phyloP scores from a whole-genome alignment of 2,888 invertebrate species.

The Malthinus flaveolus region DNA sequence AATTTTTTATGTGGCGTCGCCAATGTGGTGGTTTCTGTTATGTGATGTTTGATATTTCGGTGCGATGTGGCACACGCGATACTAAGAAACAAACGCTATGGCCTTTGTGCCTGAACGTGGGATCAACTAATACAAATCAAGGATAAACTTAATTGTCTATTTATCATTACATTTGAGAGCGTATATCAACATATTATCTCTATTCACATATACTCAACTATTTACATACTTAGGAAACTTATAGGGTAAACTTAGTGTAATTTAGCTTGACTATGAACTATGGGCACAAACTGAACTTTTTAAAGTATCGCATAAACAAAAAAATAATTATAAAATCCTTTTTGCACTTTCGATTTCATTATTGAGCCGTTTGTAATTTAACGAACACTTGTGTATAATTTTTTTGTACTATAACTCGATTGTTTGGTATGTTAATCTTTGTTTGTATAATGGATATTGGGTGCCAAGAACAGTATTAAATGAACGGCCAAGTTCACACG shows the following conservation, averaged over 20 bases:
- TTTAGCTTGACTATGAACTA: slow-evolving; percentile 54
- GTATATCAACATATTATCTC: slow-evolving; percentile 50
- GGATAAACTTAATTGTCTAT: slow-evolving; percentile 49
- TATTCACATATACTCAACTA: slow-evolving; percentile 51
- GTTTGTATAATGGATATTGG: slow-evolving; percentile 40
- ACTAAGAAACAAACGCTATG: slow-evolving; percentile 46
- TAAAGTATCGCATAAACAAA: slow-evolving; percentile 38
- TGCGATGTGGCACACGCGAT: slow-evolving; percentile 54
- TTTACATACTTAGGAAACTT: slow-evolving; percentile 45
- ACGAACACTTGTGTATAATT: too few species aligned
- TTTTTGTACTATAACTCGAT: slow-evolving; percentile 17
- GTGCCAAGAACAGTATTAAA: slow-evolving; percentile 55
- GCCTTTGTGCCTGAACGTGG: slow-evolving; percentile 56
- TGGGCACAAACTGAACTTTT: slow-evolving; percentile 56
- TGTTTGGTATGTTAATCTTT: slow-evolving; percentile 21
- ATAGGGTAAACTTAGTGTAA: slow-evolving; percentile 46
- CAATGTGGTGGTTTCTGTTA: slow-evolving; percentile 28
- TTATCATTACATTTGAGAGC: slow-evolving; percentile 46
- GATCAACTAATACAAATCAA: slow-evolving; percentile 57
- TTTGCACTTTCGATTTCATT: slow-evolving; percentile 4
- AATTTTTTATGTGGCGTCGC: background rate
- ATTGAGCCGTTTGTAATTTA: background rate
- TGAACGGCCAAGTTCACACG: slow-evolving; percentile 50
- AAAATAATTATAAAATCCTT: slow-evolving; percentile 5
- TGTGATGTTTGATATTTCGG: slow-evolving; percentile 46